phyloP scores from a whole-genome alignment of 1,140 invertebrate species.

The Platyura marginata region DNA sequence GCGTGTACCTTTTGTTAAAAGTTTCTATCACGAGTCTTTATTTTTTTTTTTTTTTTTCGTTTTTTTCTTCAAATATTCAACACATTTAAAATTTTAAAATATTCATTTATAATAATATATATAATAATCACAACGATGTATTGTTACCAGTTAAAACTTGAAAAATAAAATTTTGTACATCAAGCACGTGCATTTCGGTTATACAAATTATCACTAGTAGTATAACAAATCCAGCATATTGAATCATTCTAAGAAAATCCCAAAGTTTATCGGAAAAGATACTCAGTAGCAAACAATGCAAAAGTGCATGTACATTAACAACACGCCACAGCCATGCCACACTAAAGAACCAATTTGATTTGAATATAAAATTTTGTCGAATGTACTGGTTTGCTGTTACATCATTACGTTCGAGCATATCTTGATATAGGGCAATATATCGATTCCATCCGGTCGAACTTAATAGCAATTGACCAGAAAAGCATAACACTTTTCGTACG shows the following conservation, averaged over 20 bases:
- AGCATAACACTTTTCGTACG: constrained; percentile 39
- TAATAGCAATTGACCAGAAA: constrained; percentile 46
- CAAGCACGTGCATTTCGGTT: constrained; percentile 35
- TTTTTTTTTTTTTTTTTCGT: no score
- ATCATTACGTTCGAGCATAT: constrained; percentile 42
- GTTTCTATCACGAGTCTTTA: no score
- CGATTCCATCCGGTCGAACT: constrained; percentile 63
- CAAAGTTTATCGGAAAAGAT: constrained; percentile 65
- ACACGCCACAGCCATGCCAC: constrained; percentile 59
- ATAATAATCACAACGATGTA: constrained; percentile 22
- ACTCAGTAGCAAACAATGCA: constrained; percentile 53
- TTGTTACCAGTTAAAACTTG: constrained; percentile 21
- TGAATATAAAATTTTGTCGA: constrained; percentile 34
- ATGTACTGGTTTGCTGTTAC: constrained; percentile 26
- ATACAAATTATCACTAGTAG: constrained; percentile 34
- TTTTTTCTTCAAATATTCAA: no score
- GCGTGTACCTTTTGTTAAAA: no score
- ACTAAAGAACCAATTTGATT: constrained; percentile 45
- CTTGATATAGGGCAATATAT: constrained; percentile 58
- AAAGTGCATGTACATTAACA: constrained; percentile 57
- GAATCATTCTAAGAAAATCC: constrained; percentile 43
- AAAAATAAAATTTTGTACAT: constrained; percentile 31
- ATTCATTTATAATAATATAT: no score
- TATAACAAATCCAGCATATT: constrained; percentile 38
- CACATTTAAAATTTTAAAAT: no score